Evolutionary conservation across 2,113 vertebrate species (phyloP).

Genomic region (Tonatia bakeri): DNA sequence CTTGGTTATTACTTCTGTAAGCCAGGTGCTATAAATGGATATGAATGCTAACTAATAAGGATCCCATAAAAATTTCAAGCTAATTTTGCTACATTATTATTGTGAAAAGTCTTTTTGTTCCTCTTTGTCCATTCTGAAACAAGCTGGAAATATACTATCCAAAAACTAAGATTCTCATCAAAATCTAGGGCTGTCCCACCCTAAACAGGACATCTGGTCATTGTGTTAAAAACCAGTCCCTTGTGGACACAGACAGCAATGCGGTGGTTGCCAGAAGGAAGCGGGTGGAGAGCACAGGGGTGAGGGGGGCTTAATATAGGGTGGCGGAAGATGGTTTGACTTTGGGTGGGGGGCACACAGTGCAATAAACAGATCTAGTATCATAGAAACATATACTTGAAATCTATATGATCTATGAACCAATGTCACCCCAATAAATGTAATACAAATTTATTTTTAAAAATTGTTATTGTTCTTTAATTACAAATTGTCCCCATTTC

Average conservation of each 20-base stretch:
- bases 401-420: too few species aligned
- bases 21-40: neutral
- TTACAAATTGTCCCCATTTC: too few species aligned
- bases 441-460: too few species aligned
- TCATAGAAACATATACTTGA: too few species aligned
- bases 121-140: constrained; percentile 5
- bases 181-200: constrained; percentile 36
- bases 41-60: neutral
- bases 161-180: constrained; percentile 57
- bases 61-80: neutral
- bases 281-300: too few species aligned
- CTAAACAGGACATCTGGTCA: constrained; percentile 58
- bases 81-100: neutral
- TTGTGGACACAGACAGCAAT: neutral
- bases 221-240: constrained; percentile 11
- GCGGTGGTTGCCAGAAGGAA: too few species aligned
- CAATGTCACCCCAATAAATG: too few species aligned
- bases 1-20: neutral
- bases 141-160: neutral
- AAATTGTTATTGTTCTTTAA: too few species aligned
- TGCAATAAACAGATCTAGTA: too few species aligned
- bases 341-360: too few species aligned
- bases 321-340: too few species aligned
- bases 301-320: too few species aligned
- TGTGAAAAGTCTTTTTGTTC: neutral